Evolutionary conservation across 2,113 vertebrate species (phyloP).

Genomic region (Myxocyprinus asiaticus): DNA sequence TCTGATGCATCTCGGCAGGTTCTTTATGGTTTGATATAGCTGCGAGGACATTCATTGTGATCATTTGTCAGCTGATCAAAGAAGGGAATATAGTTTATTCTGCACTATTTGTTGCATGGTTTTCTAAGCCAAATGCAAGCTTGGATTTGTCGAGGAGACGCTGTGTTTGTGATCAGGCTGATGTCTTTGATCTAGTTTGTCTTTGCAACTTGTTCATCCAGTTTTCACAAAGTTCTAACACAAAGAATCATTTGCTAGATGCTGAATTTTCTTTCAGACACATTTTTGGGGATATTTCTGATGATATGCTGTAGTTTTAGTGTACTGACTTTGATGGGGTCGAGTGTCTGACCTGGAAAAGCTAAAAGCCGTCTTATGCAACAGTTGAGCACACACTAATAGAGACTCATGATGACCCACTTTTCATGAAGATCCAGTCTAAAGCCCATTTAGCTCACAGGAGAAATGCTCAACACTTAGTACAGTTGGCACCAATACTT

Average conservation of each 20-base stretch:
- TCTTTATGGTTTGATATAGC: background rate
- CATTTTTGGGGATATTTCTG: conserved; percentile 12
- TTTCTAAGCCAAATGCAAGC: too few relatives aligned
- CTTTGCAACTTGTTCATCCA: conserved; percentile 34
- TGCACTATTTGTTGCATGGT: background rate
- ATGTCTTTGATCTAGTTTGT: conserved; percentile 15
- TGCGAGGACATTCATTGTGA: background rate
- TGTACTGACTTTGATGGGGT: conserved; percentile 29
- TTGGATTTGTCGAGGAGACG: background rate
- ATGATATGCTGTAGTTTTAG: conserved; percentile 4
- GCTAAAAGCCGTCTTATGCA: conserved; percentile 53
- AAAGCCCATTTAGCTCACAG: background rate
- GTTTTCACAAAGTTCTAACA: conserved; percentile 40
- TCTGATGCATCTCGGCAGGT: conserved; percentile 36
- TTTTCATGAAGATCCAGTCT: conserved; percentile 26
- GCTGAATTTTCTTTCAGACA: background rate
- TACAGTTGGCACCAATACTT: too few relatives aligned
- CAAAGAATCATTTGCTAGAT: too few relatives aligned
- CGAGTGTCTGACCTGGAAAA: conserved; percentile 47
- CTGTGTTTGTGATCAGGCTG: background rate
- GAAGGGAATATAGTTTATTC: background rate
- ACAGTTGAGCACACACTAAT: conserved; percentile 35
- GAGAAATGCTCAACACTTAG: background rate
- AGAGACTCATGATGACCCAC: conserved; percentile 46
- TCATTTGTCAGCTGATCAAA: background rate